Base-by-base conservation (phyloP, 2,888 invertebrate genomes). In the Chamaedrilus cognettii region DNA sequence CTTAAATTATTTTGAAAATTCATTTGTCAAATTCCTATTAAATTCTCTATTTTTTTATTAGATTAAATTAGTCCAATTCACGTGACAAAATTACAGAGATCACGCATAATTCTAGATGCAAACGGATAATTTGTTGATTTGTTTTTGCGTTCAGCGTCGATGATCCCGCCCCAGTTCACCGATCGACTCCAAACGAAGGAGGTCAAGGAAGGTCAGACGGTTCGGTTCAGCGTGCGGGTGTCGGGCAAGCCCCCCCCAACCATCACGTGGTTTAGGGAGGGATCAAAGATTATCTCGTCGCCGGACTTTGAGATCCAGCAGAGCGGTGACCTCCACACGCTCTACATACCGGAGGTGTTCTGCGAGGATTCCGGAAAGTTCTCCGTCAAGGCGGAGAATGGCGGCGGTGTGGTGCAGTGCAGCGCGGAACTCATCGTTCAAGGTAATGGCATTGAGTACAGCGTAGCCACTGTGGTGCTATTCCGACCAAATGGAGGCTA, bases 121-220 rank as follows among this genome's bases (percentile, higher is more conserved):
- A n/a, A n/a, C n/a, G n/a, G n/a, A n/a, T n/a, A n/a, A n/a, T n/a
- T n/a, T n/a, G n/a, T n/a, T n/a, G n/a, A n/a, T n/a, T n/a, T n/a
- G n/a, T n/a, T n/a, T 42, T 42, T 42, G 42, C 42, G 19, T 42
- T 42, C n/a, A 92, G 92, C 91, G 85, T 90, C 89, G 33, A 88
- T 90, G 72, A 90, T 91, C 78, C 91, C 92, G 42, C 92, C 93
- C 50, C 89, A 88, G 77, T 92, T 95, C 76, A 90, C 91, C 2
- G 88, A 90, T 79, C 91, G 94, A 66, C 86, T 95, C 65, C 88
- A 89, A 82, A 91, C 93, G 15, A 85, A 90, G 72, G 87, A 77
- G 42, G 89, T 88, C 42, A 75, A 76, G 57, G 83, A 83, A 65
- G 82, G 82, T 3, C 74, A 81, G 49, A 75, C 81, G 2, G 80